Evolutionary conservation across 2,113 vertebrate species (phyloP).

Genomic region (Delphinapterus leucas): DNA sequence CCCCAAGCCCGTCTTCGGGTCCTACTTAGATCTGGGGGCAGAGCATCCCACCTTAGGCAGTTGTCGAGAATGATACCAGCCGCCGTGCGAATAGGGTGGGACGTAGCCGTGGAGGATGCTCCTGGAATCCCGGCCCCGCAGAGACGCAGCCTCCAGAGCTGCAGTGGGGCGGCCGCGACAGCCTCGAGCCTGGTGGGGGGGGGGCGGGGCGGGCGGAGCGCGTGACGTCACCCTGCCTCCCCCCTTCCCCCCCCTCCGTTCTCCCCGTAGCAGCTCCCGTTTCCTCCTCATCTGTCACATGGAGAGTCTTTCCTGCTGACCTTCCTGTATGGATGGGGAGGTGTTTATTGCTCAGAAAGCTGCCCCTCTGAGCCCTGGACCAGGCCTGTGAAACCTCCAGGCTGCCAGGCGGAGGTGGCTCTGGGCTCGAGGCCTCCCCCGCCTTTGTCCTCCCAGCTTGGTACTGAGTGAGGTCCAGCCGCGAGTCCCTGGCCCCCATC

Average conservation of each 20-base stretch:
- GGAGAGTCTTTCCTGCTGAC: background rate
- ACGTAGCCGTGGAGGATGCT: background rate
- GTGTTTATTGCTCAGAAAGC: background rate
- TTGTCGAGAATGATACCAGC: background rate
- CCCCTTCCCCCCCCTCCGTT: background rate
- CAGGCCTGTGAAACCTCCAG: background rate
- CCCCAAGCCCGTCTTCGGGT: background rate
- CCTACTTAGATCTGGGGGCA: background rate
- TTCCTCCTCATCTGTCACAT: background rate
- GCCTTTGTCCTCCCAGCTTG: background rate
- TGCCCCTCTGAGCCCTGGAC: background rate
- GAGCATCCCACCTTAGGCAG: background rate
- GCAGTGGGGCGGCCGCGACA: background rate
- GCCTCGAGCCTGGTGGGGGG: no score
- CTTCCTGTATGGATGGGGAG: background rate
- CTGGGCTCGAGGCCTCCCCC: background rate
- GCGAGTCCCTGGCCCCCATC: background rate
- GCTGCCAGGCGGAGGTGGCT: background rate
- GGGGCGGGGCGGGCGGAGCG: no score
- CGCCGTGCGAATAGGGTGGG: background rate
- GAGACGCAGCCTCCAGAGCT: background rate
- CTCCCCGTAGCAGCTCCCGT: background rate
- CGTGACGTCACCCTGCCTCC: fast-evolving
- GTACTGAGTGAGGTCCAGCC: background rate
- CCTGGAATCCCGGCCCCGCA: background rate